Evolutionary conservation across 2,888 invertebrate species (phyloP), one percentile per base, ranked within the genome.

Genomic region (Lissocephala sabroskyi): DNA sequence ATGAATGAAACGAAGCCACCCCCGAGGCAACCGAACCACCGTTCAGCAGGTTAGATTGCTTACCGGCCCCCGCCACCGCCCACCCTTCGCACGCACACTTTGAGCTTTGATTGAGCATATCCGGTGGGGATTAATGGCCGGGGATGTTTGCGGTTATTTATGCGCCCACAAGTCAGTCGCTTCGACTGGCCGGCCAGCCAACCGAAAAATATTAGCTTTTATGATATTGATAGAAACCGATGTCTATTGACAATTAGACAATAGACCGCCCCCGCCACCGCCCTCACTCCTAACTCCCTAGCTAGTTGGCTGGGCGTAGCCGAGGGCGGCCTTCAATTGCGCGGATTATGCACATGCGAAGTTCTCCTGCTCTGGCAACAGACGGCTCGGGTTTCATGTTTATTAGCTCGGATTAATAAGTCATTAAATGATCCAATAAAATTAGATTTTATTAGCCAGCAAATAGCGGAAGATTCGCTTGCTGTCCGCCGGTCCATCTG

Each of bases 181-280:
- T 59, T 50, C 56, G 51, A 57, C 52, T 47, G 29, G 47, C 30
- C 36, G 68, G 47, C 62, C 67, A 79, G 56, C 77, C 79, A 80
- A 78, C 71, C 76, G 71, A 64, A 71, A 79, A 79, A 76, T 80
- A 80, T 80, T 79, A 78, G 77, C 80, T 76, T 79, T 76, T 76
- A 73, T 80, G 74, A 70, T 73, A 78, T 80, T 78, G 79, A 79
- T 81, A 75, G 78, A 76, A 75, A 63, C 71, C 77, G 75, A 81
- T 77, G 79, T 75, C 81, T 81, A 80, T 80, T 80, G 81, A 81
- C 81, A 80, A 80, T 80, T 81, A 80, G 71, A 80, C 79, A 80
- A 80, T 78, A 58, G 56, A 54, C 19, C 28, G 37, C 17, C 17
- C 26, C 19, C 35, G 36, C 10, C 39, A n/a, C n/a, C n/a, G 32